Percentiles rank a stretch among this genome's conserved stretches.
Evolutionary conservation across 2,113 vertebrate genomes (phyloP).

Genomic region (Ranitomeya imitator): DNA sequence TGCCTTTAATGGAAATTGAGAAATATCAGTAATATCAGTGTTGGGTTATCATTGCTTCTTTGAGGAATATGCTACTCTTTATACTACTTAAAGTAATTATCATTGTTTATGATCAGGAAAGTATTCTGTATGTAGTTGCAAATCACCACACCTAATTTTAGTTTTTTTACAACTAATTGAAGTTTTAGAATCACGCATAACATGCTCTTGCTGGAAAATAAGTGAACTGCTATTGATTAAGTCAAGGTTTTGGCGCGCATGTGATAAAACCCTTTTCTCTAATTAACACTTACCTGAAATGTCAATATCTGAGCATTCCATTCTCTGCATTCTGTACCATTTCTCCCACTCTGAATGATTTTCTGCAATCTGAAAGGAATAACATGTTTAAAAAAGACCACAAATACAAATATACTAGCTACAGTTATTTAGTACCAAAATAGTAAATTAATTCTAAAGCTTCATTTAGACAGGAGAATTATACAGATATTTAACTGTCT

Average conservation of each 20-base stretch:
- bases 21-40: too few relatives aligned
- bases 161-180: neutral
- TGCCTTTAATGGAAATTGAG: too few relatives aligned
- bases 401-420: neutral
- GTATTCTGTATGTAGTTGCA: neutral
- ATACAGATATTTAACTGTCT: neutral
- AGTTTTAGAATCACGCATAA: neutral
- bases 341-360: slow-evolving; percentile 41
- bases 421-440: neutral
- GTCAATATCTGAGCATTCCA: slow-evolving; percentile 13
- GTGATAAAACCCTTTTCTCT: too few relatives aligned
- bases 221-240: neutral
- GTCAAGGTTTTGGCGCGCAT: too few relatives aligned
- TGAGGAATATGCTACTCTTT: neutral
- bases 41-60: too few relatives aligned
- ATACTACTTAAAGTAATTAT: neutral
- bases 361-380: slow-evolving; percentile 26
- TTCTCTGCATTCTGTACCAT: slow-evolving; percentile 23
- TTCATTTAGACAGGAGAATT: too few relatives aligned
- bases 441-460: too few relatives aligned
- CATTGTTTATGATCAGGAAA: neutral
- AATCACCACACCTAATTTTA: neutral
- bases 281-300: slow-evolving; percentile 23
- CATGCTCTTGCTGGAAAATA: neutral
- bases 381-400: neutral